Percentiles rank a stretch among this genome's conserved stretches.
Evolutionary conservation across 2,113 vertebrate genomes (phyloP).

Genomic region (Myotis lucifugus): DNA sequence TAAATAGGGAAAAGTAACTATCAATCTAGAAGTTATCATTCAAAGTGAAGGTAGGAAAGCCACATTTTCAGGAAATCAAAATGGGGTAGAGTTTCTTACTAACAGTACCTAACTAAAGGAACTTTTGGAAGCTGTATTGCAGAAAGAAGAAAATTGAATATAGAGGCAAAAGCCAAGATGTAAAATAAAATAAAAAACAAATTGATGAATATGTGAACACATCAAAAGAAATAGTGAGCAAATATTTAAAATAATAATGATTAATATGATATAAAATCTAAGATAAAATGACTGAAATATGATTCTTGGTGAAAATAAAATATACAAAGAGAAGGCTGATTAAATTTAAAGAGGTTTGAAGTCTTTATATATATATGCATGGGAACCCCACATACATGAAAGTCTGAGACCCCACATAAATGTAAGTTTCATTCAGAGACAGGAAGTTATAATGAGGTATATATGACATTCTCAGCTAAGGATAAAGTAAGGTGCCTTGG

Average conservation of each 20-base stretch:
- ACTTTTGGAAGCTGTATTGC: neutral
- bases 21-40: neutral
- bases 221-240: neutral
- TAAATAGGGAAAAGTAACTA: neutral
- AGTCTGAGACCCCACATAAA: neutral
- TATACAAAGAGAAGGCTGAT: neutral
- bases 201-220: neutral
- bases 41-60: neutral
- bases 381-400: neutral
- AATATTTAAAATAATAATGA: constrained; percentile 14
- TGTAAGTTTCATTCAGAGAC: neutral
- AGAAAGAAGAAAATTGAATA: neutral
- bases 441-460: neutral
- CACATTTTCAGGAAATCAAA: constrained; percentile 1
- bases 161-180: neutral
- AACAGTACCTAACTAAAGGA: neutral
- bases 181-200: neutral
- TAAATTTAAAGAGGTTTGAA: neutral
- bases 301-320: neutral
- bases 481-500: neutral
- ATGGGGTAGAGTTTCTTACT: neutral
- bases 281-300: neutral
- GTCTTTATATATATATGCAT: neutral
- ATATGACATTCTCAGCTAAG: neutral
- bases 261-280: neutral